Conservation (phyloP, 2,888 invertebrate genomes). For the Tetranychus piercei region DNA sequence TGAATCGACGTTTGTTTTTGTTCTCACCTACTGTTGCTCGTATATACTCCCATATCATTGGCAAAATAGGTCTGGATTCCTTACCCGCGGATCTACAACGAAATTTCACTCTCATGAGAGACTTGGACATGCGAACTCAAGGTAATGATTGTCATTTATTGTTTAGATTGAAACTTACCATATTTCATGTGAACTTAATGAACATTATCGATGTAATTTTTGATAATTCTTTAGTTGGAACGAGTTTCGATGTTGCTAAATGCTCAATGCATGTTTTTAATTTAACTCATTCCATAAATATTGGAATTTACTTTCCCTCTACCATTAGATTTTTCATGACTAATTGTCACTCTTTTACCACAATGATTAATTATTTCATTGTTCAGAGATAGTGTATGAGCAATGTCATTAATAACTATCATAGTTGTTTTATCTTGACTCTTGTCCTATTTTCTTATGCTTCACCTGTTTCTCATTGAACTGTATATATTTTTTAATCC, state of each 20-base stretch:
- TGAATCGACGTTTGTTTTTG: not conserved
- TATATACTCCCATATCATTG: not conserved
- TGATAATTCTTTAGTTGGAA: not conserved
- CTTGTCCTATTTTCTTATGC: not conserved
- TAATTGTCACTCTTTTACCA: too few species aligned
- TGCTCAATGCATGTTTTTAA: too few species aligned
- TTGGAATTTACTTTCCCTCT: too few species aligned
- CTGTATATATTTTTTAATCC: not conserved
- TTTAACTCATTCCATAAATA: too few species aligned
- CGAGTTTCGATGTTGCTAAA: not conserved
- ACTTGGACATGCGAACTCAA: constrained; percentile 77
- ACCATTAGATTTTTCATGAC: too few species aligned
- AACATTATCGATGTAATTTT: not conserved
- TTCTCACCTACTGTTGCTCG: not conserved
- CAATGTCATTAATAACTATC: not conserved
- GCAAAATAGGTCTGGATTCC: constrained; percentile 58
- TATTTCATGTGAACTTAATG: not conserved
- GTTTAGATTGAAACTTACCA: not conserved
- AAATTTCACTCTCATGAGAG: constrained; percentile 86
- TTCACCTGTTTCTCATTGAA: not conserved
- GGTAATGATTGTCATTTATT: constrained; percentile 23
- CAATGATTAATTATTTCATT: too few species aligned
- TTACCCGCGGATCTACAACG: constrained; percentile 81
- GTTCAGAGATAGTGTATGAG: not conserved
- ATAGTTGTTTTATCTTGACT: not conserved